Percentiles rank a stretch among this genome's conserved stretches.
phyloP scores from a whole-genome alignment of 2,797 vertebrate genomes.

The Typhlichthys subterraneus region DNA sequence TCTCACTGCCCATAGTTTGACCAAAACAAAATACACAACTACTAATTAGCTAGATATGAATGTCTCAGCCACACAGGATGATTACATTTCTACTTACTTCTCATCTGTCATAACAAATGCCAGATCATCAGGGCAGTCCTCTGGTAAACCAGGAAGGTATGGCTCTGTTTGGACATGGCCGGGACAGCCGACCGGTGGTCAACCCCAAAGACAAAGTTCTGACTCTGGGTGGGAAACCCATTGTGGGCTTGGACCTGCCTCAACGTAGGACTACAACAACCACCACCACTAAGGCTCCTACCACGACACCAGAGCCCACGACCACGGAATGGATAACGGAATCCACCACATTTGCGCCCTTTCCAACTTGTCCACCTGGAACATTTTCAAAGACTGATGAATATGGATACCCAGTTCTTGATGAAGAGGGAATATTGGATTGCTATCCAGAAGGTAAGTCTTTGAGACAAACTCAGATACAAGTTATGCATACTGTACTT shows the following conservation, averaged over 20 bases:
- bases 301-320: slow-evolving; percentile 75
- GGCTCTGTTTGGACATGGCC: slow-evolving; percentile 91
- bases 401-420: slow-evolving; percentile 81
- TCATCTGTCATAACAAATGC: slow-evolving; percentile 6
- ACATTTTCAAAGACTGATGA: slow-evolving; percentile 83
- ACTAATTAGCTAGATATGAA: too few relatives aligned
- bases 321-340: slow-evolving; percentile 76
- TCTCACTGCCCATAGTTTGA: too few relatives aligned
- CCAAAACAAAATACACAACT: too few relatives aligned
- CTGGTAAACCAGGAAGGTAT: slow-evolving; percentile 91
- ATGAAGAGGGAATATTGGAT: slow-evolving; percentile 81
- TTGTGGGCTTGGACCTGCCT: slow-evolving; percentile 88
- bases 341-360: slow-evolving; percentile 48
- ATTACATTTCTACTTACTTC: not conserved
- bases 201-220: slow-evolving; percentile 92
- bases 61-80: too few relatives aligned
- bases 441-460: slow-evolving; percentile 90
- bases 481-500: not conserved
- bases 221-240: slow-evolving; percentile 91
- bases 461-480: not conserved
- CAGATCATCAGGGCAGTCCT: slow-evolving; percentile 91
- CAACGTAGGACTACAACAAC: slow-evolving; percentile 77
- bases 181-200: slow-evolving; percentile 88
- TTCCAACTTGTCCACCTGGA: slow-evolving; percentile 89
- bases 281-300: slow-evolving; percentile 64